Conservation (phyloP, 2,888 invertebrate species). For the Arenicola marina region DNA sequence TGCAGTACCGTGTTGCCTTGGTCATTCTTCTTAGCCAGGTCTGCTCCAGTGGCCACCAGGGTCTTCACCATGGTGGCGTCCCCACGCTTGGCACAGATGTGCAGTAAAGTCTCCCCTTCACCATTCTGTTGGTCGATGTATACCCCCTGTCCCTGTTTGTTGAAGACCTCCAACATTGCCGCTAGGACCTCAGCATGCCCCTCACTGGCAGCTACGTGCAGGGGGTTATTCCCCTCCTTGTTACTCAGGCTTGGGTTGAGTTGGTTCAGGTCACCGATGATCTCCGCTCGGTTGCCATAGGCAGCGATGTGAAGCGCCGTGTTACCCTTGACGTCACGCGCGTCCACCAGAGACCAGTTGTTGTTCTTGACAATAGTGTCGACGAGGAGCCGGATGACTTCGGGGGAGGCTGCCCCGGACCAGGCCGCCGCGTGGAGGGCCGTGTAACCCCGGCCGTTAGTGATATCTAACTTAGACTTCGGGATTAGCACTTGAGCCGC, state of each 20-base stretch:
- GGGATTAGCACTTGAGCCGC: conserved; percentile 40
- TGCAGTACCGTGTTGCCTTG: conserved; percentile 53
- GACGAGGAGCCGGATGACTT: conserved; percentile 43
- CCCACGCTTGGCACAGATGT: conserved; percentile 16
- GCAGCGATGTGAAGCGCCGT: conserved; percentile 56
- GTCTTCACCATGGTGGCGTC: conserved; percentile 29
- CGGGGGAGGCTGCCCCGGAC: conserved; percentile 38
- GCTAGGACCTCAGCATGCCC: conserved; percentile 9
- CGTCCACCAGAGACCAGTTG: conserved; percentile 54
- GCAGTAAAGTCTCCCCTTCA: conserved; percentile 19
- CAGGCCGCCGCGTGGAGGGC: conserved; percentile 49
- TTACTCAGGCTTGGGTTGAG: conserved; percentile 24
- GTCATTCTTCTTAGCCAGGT: conserved; percentile 39
- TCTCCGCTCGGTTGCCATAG: conserved; percentile 21
- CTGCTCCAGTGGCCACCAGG: conserved; percentile 42
- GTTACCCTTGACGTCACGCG: conserved; percentile 46
- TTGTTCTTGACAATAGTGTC: conserved; percentile 53
- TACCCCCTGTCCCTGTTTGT: conserved; percentile 16
- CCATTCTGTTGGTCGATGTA: conserved; percentile 17
- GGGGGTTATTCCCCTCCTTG: conserved; percentile 22
- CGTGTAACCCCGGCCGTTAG: conserved; percentile 47
- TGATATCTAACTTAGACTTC: conserved; percentile 49
- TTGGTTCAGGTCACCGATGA: conserved; percentile 19
- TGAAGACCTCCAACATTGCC: conserved; percentile 19
- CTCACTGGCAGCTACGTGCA: conserved; percentile 22